A percentile compares a stretch with the other conserved stretches of the same genome.
Evolutionary conservation across 2,888 invertebrate species (phyloP).

Genomic region (Epirrita christyi): DNA sequence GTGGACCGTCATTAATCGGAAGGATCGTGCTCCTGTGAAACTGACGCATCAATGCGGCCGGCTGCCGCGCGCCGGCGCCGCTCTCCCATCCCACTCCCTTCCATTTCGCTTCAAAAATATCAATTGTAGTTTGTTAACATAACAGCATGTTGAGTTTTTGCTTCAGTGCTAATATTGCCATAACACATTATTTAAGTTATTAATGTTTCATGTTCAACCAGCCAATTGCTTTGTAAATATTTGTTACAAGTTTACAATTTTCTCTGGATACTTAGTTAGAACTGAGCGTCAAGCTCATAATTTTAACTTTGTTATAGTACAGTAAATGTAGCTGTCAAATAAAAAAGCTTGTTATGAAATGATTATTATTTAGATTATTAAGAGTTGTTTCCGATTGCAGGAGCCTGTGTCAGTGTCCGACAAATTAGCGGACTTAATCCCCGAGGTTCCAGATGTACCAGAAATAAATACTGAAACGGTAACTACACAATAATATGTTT

Average conservation of each 20-base stretch:
- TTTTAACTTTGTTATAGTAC: background rate
- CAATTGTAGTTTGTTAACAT: conserved; percentile 31
- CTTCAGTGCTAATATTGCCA: conserved; percentile 65
- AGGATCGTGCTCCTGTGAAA: conserved; percentile 48
- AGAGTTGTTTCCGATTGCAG: conserved; percentile 53
- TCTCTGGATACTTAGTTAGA: background rate
- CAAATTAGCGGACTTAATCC: conserved; percentile 75
- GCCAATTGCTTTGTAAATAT: conserved; percentile 11
- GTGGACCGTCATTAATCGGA: conserved; percentile 70
- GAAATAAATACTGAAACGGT: conserved; percentile 75
- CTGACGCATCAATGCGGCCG: conserved; percentile 29
- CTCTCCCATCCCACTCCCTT: conserved; percentile 49
- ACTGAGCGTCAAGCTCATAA: background rate
- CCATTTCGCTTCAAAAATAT: conserved; percentile 49
- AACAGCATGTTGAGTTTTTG: conserved; percentile 56
- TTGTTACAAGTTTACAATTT: conserved; percentile 5
- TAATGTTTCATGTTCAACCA: conserved; percentile 3
- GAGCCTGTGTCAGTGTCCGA: conserved; percentile 64
- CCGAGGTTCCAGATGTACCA: conserved; percentile 74
- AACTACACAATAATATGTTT: conserved; percentile 15
- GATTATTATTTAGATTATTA: background rate
- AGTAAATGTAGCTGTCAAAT: background rate
- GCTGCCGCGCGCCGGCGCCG: too few species aligned
- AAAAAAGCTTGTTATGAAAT: conserved; percentile 5
- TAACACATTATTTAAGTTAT: background rate